phyloP scores from a whole-genome alignment of 2,888 invertebrate genomes.

The Dimorphilus gyrociliatus region DNA sequence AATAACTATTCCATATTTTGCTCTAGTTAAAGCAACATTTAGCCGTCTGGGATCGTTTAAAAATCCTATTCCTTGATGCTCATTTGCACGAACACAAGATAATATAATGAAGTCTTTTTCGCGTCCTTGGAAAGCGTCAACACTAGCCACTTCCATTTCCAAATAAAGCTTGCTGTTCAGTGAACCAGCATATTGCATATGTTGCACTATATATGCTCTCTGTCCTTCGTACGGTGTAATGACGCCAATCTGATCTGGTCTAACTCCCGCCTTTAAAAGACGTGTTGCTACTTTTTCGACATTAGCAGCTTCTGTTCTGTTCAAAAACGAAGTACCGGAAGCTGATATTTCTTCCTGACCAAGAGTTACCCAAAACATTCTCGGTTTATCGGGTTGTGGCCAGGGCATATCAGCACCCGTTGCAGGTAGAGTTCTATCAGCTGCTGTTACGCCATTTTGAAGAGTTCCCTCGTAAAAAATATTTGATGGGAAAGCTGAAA shows the following conservation, averaged over 20 bases:
- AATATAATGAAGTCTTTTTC: constrained; percentile 98
- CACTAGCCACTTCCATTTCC: constrained; percentile 97
- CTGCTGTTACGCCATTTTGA: constrained; percentile 92
- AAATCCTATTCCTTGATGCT: constrained; percentile 96
- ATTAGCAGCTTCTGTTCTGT: constrained; percentile 92
- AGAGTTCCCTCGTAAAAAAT: constrained; percentile 98
- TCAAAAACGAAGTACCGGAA: constrained; percentile 92
- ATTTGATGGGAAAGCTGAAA: constrained; percentile 93
- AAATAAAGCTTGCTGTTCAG: constrained; percentile 81
- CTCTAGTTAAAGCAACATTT: constrained; percentile 91
- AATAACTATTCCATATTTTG: constrained; percentile 86
- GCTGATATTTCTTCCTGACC: constrained; percentile 98
- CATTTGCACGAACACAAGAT: constrained; percentile 95
- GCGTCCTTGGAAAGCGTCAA: constrained; percentile 96
- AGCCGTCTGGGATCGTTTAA: constrained; percentile 89
- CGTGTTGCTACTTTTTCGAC: constrained; percentile 94
- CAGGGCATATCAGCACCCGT: constrained; percentile 88
- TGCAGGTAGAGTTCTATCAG: no score
- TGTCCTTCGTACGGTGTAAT: constrained; percentile 99
- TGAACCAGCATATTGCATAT: constrained; percentile 97
- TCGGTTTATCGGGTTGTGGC: constrained; percentile 81
- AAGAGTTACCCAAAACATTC: constrained; percentile 90
- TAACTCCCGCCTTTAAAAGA: constrained; percentile 80
- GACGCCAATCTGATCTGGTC: constrained; percentile 86
- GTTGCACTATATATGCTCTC: constrained; percentile 82